Evolutionary conservation across 2,797 vertebrate species (phyloP).

Genomic region (Danio choprae): DNA sequence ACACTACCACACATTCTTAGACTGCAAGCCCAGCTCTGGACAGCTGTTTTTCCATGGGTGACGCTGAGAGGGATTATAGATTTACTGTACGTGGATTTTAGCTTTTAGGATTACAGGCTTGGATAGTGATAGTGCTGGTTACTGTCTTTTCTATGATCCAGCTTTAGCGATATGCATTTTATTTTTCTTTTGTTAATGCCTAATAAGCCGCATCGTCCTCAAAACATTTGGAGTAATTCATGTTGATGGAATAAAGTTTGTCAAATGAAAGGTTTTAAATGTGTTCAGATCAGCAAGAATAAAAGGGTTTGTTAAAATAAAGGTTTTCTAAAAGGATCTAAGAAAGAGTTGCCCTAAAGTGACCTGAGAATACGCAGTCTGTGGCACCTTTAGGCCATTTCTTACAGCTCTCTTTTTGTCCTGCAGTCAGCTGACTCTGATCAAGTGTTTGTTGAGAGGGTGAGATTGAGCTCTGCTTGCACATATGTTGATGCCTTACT

Average conservation of each 20-base stretch:
- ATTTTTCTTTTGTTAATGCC: slow-evolving; percentile 59
- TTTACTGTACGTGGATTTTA: slow-evolving; percentile 88
- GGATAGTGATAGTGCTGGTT: slow-evolving; percentile 86
- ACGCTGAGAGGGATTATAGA: slow-evolving; percentile 91
- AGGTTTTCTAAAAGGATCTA: slow-evolving; percentile 49
- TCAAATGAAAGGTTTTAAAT: neutral
- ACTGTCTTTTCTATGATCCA: slow-evolving; percentile 76
- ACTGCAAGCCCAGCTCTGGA: slow-evolving; percentile 65
- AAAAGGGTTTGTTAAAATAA: slow-evolving; percentile 14
- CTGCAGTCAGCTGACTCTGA: slow-evolving; percentile 81
- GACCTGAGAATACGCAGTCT: slow-evolving; percentile 68
- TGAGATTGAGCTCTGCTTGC: slow-evolving; percentile 76
- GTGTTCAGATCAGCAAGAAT: neutral
- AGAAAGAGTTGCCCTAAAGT: slow-evolving; percentile 61
- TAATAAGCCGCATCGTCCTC: slow-evolving; percentile 10
- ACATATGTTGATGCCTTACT: slow-evolving; percentile 40
- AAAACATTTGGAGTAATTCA: slow-evolving; percentile 15
- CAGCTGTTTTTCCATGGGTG: slow-evolving; percentile 77
- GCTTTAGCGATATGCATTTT: slow-evolving; percentile 72
- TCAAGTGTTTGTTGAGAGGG: slow-evolving; percentile 82
- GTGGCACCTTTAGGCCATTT: slow-evolving; percentile 75
- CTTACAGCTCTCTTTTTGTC: slow-evolving; percentile 78
- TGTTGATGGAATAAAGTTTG: slow-evolving; percentile 5
- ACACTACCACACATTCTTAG: slow-evolving; percentile 66
- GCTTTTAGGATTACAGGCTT: slow-evolving; percentile 91